A percentile compares a stretch with the other conserved stretches of the same genome.
These are phyloP conservation scores for Colinus virginianus DNA, from an alignment of 2,113 vertebrate species.

Conservation along the genomic window DNA sequence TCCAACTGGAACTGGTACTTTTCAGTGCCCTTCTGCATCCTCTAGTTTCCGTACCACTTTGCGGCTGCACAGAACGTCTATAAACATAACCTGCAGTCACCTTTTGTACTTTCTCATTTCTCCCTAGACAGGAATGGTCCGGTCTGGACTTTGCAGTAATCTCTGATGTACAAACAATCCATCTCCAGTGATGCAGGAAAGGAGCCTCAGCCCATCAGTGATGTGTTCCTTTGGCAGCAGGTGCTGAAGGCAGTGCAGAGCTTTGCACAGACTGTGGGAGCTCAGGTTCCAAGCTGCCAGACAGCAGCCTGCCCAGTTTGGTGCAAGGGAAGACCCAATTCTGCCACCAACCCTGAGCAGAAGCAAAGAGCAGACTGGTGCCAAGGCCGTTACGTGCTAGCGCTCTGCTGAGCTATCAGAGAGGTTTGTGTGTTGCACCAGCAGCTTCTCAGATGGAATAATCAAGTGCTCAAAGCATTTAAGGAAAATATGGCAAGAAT, in stretches of 20 bases:
- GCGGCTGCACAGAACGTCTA: not conserved
- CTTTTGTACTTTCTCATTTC: constrained; percentile 75
- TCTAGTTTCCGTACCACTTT: constrained; percentile 46
- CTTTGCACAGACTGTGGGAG: not conserved
- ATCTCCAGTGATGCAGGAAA: constrained; percentile 7
- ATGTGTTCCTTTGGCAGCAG: not conserved
- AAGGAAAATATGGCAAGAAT: constrained; percentile 61
- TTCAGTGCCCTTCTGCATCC: constrained; percentile 52
- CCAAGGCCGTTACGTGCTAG: not conserved
- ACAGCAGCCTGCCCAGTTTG: not conserved
- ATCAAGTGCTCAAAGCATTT: constrained; percentile 22
- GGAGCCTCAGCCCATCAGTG: fast-evolving
- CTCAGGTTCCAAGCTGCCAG: not conserved
- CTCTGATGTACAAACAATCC: constrained; percentile 29
- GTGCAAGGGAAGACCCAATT: not conserved
- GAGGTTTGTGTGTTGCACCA: not conserved
- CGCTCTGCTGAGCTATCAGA: fast-evolving
- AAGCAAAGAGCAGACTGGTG: not conserved
- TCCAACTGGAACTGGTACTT: constrained; percentile 28
- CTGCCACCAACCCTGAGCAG: not conserved
- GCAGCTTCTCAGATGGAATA: constrained; percentile 15
- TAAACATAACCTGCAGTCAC: constrained; percentile 72
- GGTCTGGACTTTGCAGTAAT: constrained; percentile 51
- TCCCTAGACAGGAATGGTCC: constrained; percentile 50
- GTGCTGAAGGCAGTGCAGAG: not conserved